Base-by-base conservation (phyloP, 1,140 invertebrate species). In the Elysia chlorotica region DNA sequence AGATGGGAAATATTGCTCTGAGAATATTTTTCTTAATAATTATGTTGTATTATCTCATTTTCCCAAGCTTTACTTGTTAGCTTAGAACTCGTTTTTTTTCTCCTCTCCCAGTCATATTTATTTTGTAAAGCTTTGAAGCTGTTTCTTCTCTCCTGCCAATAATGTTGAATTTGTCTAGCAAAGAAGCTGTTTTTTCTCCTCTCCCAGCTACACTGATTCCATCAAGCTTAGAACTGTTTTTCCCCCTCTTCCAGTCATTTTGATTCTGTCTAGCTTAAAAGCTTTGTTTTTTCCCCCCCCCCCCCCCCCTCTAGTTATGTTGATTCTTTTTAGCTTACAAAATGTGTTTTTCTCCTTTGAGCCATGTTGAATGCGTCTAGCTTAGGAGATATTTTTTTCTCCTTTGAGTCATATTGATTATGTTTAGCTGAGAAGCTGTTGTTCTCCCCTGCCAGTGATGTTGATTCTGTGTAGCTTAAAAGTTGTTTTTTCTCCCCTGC, bases 401-500 rank as follows among this genome's bases (percentile, higher is more conserved):
- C 10, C 41, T 48, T 48, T 48, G 10, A 10, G 41, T 48, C 41
- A 48, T n/a, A 48, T 48, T 48, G 41, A 48, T 48, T 10, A 48
- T 48, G 41, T 10, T 48, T 10, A 48, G 41, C n/a, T n/a, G n/a
- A n/a, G n/a, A n/a, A n/a, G n/a, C n/a, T n/a, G n/a, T 48, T 48
- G 10, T 14, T 48, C 10, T 48, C 41, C n/a, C 10, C n/a, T 48
- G 41, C 41, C 41, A 48, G 41, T 48, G 10, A 14, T 48, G 41
- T 48, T n/a, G 10, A 2, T 36, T 71, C 19, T 71, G 69, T 37
- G 4, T 71, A 17, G 69, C n/a, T n/a, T n/a, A n/a, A n/a, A n/a
- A n/a, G n/a, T n/a, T n/a, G n/a, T n/a, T 48, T 48, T 48, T 14
- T 48, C 10, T 48, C 41, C n/a, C 10, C n/a, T 48, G 41, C 41